Conservation (phyloP, 2,113 vertebrate genomes). For the Sciurus niger region DNA sequence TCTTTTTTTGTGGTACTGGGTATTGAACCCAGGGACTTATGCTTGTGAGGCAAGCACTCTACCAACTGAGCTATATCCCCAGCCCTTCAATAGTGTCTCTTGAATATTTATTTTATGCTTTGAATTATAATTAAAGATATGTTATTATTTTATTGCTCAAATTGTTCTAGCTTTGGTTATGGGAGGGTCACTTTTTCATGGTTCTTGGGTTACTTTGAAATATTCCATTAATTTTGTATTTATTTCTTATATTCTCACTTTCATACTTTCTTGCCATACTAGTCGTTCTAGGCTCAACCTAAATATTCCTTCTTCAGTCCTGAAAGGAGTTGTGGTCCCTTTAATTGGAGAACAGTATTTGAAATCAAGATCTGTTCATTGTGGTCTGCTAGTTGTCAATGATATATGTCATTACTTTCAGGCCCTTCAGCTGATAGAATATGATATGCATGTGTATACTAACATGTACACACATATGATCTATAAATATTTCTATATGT, state of each 20-base stretch:
- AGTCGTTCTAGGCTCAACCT: conserved; percentile 18
- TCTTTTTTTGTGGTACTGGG: no score
- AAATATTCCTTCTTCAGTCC: neutral
- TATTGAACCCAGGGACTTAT: no score
- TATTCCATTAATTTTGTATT: neutral
- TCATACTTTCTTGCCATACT: neutral
- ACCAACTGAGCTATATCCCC: no score
- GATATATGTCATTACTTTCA: conserved; percentile 28
- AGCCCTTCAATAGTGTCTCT: no score
- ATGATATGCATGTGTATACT: neutral
- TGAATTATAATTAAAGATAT: conserved; percentile 11
- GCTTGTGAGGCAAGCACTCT: no score
- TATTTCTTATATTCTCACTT: neutral
- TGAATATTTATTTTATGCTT: conserved; percentile 54
- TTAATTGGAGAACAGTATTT: neutral
- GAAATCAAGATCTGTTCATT: conserved; percentile 23
- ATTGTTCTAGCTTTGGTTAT: conserved; percentile 7
- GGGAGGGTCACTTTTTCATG: neutral
- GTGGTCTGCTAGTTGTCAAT: neutral
- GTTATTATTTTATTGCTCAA: conserved; percentile 28
- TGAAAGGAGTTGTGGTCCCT: neutral
- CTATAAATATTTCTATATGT: conserved; percentile 26
- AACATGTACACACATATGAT: neutral
- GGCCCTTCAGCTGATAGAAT: conserved; percentile 8
- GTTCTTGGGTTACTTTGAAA: conserved; percentile 28